Percentiles rank a stretch among this genome's conserved stretches.
These are phyloP conservation scores for Proisotoma minuta DNA, from an alignment of 2,888 invertebrate species.

Conservation along the genomic window DNA sequence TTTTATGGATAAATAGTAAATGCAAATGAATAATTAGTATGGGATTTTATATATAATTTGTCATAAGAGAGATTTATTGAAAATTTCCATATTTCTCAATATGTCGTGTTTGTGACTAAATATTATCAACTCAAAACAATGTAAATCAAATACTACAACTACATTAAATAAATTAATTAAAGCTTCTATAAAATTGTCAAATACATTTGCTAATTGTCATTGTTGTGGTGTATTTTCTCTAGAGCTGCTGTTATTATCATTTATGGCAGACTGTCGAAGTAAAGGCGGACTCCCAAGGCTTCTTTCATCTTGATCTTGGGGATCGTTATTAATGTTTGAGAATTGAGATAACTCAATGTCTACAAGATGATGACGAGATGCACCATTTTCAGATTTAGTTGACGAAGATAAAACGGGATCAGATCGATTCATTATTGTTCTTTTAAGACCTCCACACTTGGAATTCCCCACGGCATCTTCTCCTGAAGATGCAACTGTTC, in stretches of 20 bases:
- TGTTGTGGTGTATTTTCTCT: slow-evolving; percentile 39
- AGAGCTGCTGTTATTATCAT: slow-evolving; percentile 31
- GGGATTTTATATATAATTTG: too few species aligned
- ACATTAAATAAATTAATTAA: too few species aligned
- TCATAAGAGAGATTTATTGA: too few species aligned
- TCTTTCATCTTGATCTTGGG: slow-evolving; percentile 1
- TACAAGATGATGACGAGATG: not conserved
- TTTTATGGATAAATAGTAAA: too few species aligned
- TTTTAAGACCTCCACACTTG: slow-evolving; percentile 12
- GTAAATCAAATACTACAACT: too few species aligned
- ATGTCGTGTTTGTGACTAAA: too few species aligned
- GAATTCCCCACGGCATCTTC: slow-evolving; percentile 34
- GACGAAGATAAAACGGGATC: slow-evolving; percentile 36
- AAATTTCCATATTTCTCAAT: too few species aligned
- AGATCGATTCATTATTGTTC: slow-evolving; percentile 36
- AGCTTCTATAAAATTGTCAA: too few species aligned
- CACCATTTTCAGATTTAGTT: slow-evolving; percentile 22
- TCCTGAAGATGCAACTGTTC: slow-evolving; percentile 40
- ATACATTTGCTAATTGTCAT: slow-evolving; percentile 26
- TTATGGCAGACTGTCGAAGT: slow-evolving; percentile 32
- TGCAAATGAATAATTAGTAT: too few species aligned
- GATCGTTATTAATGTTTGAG: not conserved
- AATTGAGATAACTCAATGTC: not conserved
- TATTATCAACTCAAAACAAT: too few species aligned
- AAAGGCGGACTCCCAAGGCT: slow-evolving; percentile 17